Conservation (phyloP, 2,113 vertebrate genomes). For the pig (Sus scrofa) region T2T-Sscrofa CM000824.6:67806501-67807000, state of each 20-base stretch:
- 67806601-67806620: too few species aligned
- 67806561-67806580: too few species aligned
- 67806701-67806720: too few species aligned
- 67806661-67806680: too few species aligned
- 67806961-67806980: neutral
- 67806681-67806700: too few species aligned
- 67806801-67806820: neutral
- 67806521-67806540: too few species aligned
- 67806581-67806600: too few species aligned
- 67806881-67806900: neutral
- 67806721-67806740: too few species aligned
- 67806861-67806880: neutral
- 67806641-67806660: too few species aligned
- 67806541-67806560: too few species aligned
- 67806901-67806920: neutral
- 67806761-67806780: neutral
- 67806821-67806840: neutral
- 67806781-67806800: neutral
- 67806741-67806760: neutral
- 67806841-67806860: neutral
- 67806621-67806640: too few species aligned
- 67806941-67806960: neutral
- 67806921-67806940: neutral
- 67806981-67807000: neutral
- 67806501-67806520: too few species aligned